These are phyloP conservation scores for Trichosurus vulpecula DNA, from an alignment of 2,797 vertebrate species.

Conservation along the genomic window DNA sequence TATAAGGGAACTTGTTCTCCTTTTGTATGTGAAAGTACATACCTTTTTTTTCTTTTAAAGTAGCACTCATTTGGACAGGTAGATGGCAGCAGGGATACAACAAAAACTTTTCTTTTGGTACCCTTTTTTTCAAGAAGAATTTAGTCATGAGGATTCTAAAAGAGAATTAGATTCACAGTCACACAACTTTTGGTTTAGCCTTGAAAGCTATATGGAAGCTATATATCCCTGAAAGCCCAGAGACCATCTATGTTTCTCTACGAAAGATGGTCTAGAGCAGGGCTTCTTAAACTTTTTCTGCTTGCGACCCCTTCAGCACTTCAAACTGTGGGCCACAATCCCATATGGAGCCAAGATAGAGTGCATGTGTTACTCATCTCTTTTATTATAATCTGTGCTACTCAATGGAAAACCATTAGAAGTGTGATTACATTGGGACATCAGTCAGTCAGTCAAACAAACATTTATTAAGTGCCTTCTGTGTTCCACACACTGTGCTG, in stretches of 20 bases:
- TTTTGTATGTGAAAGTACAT: background rate
- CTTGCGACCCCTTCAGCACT: no score
- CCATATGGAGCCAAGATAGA: no score
- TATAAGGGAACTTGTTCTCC: background rate
- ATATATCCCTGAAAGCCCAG: no score
- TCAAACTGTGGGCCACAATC: background rate
- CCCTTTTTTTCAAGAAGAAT: background rate
- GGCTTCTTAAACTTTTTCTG: no score
- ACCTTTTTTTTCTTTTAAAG: background rate
- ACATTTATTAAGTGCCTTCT: background rate
- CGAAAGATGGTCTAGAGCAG: background rate
- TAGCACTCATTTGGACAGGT: background rate
- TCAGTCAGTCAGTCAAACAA: background rate
- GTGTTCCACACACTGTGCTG: background rate
- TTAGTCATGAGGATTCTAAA: background rate
- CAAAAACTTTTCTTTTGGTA: background rate
- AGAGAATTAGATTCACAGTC: background rate
- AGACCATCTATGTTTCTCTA: background rate
- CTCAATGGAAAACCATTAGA: no score
- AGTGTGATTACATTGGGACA: accelerated
- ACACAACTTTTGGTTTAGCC: accelerated
- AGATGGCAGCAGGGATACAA: background rate
- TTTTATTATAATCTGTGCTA: background rate
- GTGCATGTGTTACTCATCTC: no score
- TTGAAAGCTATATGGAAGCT: background rate